These are phyloP conservation scores for Indicator maculatus DNA, from an alignment of 2,113 vertebrate species.

Conservation along the genomic window DNA sequence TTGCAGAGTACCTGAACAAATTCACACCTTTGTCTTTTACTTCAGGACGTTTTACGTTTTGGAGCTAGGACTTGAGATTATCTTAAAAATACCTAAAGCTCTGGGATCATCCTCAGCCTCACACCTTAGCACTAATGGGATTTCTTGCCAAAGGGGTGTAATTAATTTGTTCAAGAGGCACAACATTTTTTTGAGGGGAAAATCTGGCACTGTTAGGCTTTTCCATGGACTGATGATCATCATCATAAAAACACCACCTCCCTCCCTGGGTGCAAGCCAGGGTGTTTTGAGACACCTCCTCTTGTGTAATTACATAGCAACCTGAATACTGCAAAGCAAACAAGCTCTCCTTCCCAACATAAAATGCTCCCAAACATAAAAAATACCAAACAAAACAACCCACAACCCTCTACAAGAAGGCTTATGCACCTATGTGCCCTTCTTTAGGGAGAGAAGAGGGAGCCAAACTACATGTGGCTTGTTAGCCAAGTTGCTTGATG, in stretches of 20 bases:
- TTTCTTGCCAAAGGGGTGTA: neutral
- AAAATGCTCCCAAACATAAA: neutral
- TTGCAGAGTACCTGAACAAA: neutral
- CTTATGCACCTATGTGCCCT: neutral
- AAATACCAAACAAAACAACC: neutral
- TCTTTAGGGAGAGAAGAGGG: neutral
- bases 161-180: neutral
- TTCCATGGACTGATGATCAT: neutral
- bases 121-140: neutral
- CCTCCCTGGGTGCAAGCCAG: neutral
- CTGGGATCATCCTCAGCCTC: neutral
- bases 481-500: neutral
- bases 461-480: neutral
- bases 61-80: neutral
- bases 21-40: neutral
- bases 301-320: slow-evolving; percentile 37
- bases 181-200: neutral
- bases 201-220: neutral
- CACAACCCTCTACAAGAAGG: neutral
- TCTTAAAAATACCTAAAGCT: neutral
- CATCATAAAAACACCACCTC: neutral
- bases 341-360: neutral
- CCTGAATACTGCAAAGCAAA: slow-evolving; percentile 32
- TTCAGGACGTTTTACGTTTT: neutral
- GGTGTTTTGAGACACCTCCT: slow-evolving; percentile 28